These are phyloP conservation scores for Wiebesia pumilae DNA, from an alignment of 1,140 invertebrate genomes.

Conservation along the genomic window DNA sequence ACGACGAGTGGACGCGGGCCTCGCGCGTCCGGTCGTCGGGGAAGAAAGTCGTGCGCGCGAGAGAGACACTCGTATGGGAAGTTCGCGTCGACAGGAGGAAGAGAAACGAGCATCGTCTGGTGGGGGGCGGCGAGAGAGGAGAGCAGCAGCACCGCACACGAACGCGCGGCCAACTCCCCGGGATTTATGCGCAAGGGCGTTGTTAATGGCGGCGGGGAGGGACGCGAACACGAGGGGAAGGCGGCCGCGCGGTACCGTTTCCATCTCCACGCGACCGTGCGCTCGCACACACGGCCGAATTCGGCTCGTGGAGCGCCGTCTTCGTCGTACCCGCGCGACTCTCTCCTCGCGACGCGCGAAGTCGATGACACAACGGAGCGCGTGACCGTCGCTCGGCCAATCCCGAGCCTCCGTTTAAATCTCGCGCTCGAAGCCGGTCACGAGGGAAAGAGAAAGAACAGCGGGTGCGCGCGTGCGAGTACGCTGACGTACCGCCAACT, in stretches of 20 bases:
- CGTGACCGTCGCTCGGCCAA: constrained; percentile 60
- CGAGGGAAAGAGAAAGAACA: background rate
- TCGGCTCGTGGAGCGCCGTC: background rate
- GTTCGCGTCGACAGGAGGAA: constrained; percentile 58
- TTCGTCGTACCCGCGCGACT: constrained; percentile 26
- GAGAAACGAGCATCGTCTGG: constrained; percentile 59
- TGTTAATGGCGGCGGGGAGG: constrained; percentile 71
- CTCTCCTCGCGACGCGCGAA: no score
- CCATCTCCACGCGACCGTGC: constrained; percentile 21
- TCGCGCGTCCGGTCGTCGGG: background rate
- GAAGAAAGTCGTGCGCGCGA: constrained; percentile 56
- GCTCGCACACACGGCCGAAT: constrained; percentile 46
- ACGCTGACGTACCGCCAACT: constrained; percentile 45
- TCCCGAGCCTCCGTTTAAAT: constrained; percentile 59
- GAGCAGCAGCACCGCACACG: constrained; percentile 52
- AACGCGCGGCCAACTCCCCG: constrained; percentile 51
- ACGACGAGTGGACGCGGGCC: background rate
- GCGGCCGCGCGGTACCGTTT: constrained; percentile 41
- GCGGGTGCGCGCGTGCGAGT: background rate
- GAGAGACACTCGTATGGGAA: constrained; percentile 63
- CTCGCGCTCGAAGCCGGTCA: constrained; percentile 58
- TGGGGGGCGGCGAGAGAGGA: constrained; percentile 52
- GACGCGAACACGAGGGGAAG: constrained; percentile 51
- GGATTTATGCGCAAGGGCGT: constrained; percentile 76
- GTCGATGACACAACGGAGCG: constrained; percentile 56